These are phyloP conservation scores for Anthopleura xanthogrammica DNA, from an alignment of 92 coral and sea anemone genomes.

Conservation along the genomic window DNA sequence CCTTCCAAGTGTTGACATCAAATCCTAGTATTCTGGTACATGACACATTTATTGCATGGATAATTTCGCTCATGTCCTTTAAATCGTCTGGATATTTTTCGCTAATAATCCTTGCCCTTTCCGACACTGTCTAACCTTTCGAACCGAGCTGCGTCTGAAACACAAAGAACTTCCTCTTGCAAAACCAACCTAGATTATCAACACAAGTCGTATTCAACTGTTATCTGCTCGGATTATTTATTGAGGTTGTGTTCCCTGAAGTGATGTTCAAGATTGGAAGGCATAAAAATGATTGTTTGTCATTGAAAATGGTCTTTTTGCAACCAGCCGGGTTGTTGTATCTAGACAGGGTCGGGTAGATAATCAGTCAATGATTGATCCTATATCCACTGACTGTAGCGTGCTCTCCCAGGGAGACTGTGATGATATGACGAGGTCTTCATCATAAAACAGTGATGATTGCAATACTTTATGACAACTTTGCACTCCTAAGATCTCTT, in stretches of 20 bases:
- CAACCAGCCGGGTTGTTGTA: not conserved
- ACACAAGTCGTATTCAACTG: not conserved
- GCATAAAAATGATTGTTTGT: not conserved
- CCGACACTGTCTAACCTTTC: not conserved
- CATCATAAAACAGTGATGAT: not conserved
- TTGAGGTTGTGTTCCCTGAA: not conserved
- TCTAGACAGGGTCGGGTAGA: not conserved
- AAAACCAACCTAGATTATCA: not conserved
- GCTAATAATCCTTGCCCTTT: not conserved
- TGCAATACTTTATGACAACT: not conserved
- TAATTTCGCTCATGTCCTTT: not conserved
- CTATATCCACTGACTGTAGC: not conserved
- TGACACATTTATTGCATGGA: not conserved
- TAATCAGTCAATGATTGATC: not conserved
- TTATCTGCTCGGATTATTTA: not conserved
- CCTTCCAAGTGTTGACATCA: too few relatives aligned
- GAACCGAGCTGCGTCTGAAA: not conserved
- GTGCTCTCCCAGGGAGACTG: conserved; percentile 7
- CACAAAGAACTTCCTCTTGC: not conserved
- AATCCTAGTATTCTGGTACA: too few relatives aligned
- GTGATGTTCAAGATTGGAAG: not conserved
- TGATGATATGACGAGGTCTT: not conserved
- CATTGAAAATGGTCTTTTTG: not conserved
- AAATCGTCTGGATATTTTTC: not conserved
- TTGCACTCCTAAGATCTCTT: not conserved